These are phyloP conservation scores for Botrylloides violaceus DNA, from an alignment of 23 tunicate genomes.

Conservation along the genomic window DNA sequence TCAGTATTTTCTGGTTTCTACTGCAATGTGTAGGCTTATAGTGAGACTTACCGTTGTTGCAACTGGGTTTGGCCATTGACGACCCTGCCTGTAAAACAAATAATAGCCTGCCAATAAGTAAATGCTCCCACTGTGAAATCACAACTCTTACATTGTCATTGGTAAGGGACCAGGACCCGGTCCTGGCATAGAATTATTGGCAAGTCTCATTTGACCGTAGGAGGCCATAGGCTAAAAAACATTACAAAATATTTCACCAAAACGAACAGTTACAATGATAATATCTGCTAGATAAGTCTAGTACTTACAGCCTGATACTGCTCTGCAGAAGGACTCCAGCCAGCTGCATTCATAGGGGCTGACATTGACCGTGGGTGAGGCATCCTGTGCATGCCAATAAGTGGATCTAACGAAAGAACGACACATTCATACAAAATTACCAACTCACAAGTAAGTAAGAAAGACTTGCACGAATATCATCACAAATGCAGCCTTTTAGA, in stretches of 20 bases:
- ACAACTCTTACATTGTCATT: constrained; percentile 48
- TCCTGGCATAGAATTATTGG: constrained; percentile 54
- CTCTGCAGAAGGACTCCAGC: constrained; percentile 40
- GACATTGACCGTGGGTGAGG: constrained; percentile 61
- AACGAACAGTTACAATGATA: too few relatives aligned
- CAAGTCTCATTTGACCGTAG: constrained; percentile 56
- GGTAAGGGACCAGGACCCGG: constrained; percentile 41
- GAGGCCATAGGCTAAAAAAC: constrained; percentile 31
- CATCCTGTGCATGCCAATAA: constrained; percentile 67
- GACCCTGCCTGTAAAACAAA: constrained; percentile 48
- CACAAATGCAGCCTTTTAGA: too few relatives aligned
- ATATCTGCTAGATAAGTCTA: too few relatives aligned
- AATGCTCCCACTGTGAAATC: too few relatives aligned
- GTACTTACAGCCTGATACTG: constrained; percentile 5
- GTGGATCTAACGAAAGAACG: constrained; percentile 29
- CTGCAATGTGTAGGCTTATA: too few relatives aligned
- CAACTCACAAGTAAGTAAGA: too few relatives aligned
- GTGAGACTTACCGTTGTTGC: constrained; percentile 49
- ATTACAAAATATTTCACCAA: too few relatives aligned
- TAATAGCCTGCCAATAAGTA: too few relatives aligned
- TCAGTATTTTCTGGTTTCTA: too few relatives aligned
- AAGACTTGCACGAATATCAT: too few relatives aligned
- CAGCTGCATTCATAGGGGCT: constrained; percentile 61
- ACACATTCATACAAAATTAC: too few relatives aligned
- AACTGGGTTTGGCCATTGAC: constrained; percentile 80